Percentiles rank a stretch among this genome's conserved stretches.
Conservation (phyloP, 2,888 invertebrate species). For the Rhingia rostrata region DNA sequence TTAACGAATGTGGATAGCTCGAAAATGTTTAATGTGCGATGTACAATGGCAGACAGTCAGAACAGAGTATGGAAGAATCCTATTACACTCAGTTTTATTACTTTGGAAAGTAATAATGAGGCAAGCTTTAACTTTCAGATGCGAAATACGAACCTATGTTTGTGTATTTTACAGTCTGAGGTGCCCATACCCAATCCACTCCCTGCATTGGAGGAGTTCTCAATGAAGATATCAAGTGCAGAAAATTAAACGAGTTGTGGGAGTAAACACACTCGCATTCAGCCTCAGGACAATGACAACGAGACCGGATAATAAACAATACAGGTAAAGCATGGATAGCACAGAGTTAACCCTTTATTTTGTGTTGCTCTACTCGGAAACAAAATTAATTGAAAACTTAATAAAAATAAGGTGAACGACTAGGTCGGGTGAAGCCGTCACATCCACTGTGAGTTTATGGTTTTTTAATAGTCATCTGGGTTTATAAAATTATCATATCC, state of each 20-base stretch:
- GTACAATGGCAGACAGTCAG: slow-evolving; percentile 16
- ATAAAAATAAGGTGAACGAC: slow-evolving; percentile 6
- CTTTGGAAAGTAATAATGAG: slow-evolving; percentile 46
- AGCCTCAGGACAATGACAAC: slow-evolving; percentile 13
- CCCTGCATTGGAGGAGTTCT: slow-evolving; percentile 5
- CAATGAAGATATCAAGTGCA: slow-evolving; percentile 35
- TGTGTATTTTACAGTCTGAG: slow-evolving; percentile 11
- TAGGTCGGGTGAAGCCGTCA: too few species aligned
- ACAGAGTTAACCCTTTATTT: too few species aligned
- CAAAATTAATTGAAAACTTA: slow-evolving; percentile 37
- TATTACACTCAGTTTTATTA: slow-evolving; percentile 35
- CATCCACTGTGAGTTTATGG: too few species aligned
- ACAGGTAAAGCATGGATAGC: too few species aligned
- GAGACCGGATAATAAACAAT: slow-evolving; percentile 28
- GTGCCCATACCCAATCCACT: not conserved
- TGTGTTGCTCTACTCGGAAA: not conserved
- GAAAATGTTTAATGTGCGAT: slow-evolving; percentile 6
- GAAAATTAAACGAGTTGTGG: slow-evolving; percentile 31
- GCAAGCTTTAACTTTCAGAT: slow-evolving; percentile 34
- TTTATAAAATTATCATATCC: too few species aligned
- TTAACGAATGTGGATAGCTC: not conserved
- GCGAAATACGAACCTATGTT: not conserved
- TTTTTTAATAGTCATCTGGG: too few species aligned
- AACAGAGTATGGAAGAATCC: not conserved
- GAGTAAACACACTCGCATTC: slow-evolving; percentile 2